Percentiles rank a stretch among this genome's conserved stretches.
phyloP scores from a whole-genome alignment of 2,113 vertebrate species.

The Otis tarda region DNA sequence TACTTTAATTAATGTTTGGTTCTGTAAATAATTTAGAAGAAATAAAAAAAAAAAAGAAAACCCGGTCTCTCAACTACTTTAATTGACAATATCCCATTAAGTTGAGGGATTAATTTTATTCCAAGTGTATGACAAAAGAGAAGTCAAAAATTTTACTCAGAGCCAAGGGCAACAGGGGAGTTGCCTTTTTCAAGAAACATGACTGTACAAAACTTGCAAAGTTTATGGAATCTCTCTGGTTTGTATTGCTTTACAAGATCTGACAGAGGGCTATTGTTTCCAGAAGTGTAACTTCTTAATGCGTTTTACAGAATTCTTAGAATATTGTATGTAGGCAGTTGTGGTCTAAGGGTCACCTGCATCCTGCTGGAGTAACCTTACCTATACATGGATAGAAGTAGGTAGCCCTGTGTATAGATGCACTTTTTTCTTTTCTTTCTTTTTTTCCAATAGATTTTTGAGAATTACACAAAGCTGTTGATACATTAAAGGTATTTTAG shows the following conservation, averaged over 20 bases:
- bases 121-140: slow-evolving; percentile 15
- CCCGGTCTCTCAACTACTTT: slow-evolving; percentile 31
- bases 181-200: slow-evolving; percentile 52
- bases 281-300: slow-evolving; percentile 53
- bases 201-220: slow-evolving; percentile 20
- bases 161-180: slow-evolving; percentile 37
- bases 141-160: slow-evolving; percentile 32
- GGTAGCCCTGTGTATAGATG: neutral
- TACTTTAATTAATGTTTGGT: neutral
- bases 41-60: slow-evolving; percentile 38
- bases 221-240: slow-evolving; percentile 61
- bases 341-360: slow-evolving; percentile 23
- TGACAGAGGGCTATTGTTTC: slow-evolving; percentile 65
- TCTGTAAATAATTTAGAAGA: slow-evolving; percentile 38
- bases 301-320: slow-evolving; percentile 64
- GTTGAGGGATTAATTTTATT: slow-evolving; percentile 50
- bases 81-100: slow-evolving; percentile 46
- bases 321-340: slow-evolving; percentile 23
- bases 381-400: neutral
- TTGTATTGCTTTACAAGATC: slow-evolving; percentile 60
- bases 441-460: neutral
- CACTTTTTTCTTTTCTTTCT: neutral
- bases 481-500: neutral
- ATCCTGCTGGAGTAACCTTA: slow-evolving; percentile 20
- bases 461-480: neutral